Evolutionary conservation across 2,888 invertebrate genomes (phyloP), one percentile per base, ranked within the genome.

Genomic region (Mechanitis messenoides): DNA sequence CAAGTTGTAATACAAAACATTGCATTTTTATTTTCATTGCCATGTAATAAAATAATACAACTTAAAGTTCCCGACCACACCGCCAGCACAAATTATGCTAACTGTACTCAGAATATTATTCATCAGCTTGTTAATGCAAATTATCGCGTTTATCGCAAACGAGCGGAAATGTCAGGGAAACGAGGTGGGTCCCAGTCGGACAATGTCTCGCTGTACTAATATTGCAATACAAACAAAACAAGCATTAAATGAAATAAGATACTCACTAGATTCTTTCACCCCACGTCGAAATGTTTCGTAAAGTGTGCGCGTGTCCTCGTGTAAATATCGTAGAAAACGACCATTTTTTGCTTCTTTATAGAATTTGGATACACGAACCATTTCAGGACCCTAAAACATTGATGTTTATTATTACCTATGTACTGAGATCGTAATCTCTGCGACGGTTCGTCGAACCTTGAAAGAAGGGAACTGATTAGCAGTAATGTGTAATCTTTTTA

Each of bases 281-380:
- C 98, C 98, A 82, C 95, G 93, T 71, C 97, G 94, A 87, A 98
- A 97, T 69, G 95, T 94, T 74, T 97, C 97, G 83, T 96, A 97
- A 47, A 98, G 90, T 58, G 98, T 98, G 78, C 93, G 93, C 61
- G 95, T 95, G 83, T 97, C 97, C 75, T 97, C 95, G 81, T 94
- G 94, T 68, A 97, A 91, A 82, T 93, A 96, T 77, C 94, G 94
- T 69, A 96, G 91, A 84, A 94, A 97, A 83, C 94, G 95, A 61
- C 96, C 96, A 74, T 95, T 96, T 87, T 95, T 96, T 67, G 96
- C 94, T 76, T 96, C 96, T 87, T 96, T 96, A 91, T 94, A 96
- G 89, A 97, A 96, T 82, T 96, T 95, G 58, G 97, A 97, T 66
- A 96, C 96, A 74, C 96, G 93, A 77, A 97, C 95, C 90, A 95